Evolutionary conservation across 1,140 invertebrate species (phyloP).

Genomic region (Aphidius gifuensis): DNA sequence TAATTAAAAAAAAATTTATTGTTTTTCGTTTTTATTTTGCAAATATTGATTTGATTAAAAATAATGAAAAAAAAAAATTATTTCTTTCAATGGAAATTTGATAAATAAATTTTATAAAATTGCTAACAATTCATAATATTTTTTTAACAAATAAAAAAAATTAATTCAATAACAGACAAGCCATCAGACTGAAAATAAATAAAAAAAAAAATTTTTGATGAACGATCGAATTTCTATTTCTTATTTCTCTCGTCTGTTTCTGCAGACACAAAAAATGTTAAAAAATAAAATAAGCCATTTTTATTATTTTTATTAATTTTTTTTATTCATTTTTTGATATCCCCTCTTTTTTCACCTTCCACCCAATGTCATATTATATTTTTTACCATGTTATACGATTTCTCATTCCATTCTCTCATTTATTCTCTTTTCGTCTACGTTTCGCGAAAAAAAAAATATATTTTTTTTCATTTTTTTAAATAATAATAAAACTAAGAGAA

Average conservation of each 20-base stretch:
- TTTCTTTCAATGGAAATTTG: too few relatives aligned
- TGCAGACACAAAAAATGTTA: not conserved
- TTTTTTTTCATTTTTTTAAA: too few relatives aligned
- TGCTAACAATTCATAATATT: too few relatives aligned
- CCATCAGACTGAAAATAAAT: too few relatives aligned
- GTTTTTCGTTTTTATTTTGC: too few relatives aligned
- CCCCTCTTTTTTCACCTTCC: constrained; percentile 5
- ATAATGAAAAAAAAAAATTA: too few relatives aligned
- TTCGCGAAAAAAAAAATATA: constrained; percentile 1
- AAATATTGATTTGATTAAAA: too few relatives aligned
- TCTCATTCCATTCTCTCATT: constrained; percentile 15
- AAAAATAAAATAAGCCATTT: constrained; percentile 31
- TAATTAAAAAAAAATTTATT: too few relatives aligned
- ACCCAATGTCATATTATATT: constrained; percentile 11
- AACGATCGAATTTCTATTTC: constrained; percentile 54
- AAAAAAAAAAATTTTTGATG: constrained; percentile 43
- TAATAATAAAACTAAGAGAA: constrained; percentile 1
- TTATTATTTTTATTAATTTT: constrained; percentile 31
- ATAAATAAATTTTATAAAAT: too few relatives aligned
- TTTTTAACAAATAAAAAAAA: too few relatives aligned
- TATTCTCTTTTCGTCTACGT: constrained; percentile 7
- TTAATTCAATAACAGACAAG: too few relatives aligned
- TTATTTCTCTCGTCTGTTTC: constrained; percentile 41
- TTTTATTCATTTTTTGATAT: not conserved
- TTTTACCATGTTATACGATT: constrained; percentile 19